phyloP scores from a whole-genome alignment of 35 echinoderm and acorn worm species.

The Eucidaris tribuloides region DNA sequence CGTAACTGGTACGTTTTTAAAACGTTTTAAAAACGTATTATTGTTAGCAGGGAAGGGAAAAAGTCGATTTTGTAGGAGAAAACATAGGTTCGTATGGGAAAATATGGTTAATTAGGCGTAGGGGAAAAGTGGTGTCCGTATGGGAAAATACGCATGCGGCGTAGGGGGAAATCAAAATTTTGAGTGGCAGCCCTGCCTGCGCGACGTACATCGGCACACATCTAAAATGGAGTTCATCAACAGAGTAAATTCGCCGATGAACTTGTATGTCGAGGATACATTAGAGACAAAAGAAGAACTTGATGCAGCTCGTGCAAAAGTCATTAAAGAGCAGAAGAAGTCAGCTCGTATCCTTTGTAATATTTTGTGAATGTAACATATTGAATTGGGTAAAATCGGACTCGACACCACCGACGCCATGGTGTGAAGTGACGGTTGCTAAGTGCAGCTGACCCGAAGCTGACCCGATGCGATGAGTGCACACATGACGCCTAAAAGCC shows the following conservation, averaged over 20 bases:
- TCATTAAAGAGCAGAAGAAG: conserved; percentile 76
- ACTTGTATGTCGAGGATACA: conserved; percentile 76
- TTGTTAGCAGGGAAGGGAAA: too few relatives aligned
- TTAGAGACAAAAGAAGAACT: conserved; percentile 93
- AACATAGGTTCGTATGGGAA: too few relatives aligned
- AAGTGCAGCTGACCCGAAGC: background rate
- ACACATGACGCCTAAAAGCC: background rate
- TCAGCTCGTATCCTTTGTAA: conserved; percentile 79
- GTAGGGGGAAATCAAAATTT: too few relatives aligned
- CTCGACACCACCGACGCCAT: background rate
- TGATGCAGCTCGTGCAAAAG: conserved; percentile 53
- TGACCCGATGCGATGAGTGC: background rate
- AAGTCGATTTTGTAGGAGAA: too few relatives aligned
- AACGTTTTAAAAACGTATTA: too few relatives aligned
- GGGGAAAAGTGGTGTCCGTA: too few relatives aligned
- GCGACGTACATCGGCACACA: too few relatives aligned
- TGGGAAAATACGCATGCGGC: too few relatives aligned
- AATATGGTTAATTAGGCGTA: too few relatives aligned
- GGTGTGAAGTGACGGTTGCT: background rate
- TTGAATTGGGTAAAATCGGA: background rate
- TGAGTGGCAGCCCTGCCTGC: too few relatives aligned
- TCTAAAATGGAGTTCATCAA: conserved; percentile 95
- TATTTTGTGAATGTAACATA: background rate
- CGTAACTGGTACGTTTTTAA: too few relatives aligned
- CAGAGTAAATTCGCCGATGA: conserved; percentile 92